Evolutionary conservation across 2,113 vertebrate species (phyloP).

Genomic region (Zosterops japonicus): DNA sequence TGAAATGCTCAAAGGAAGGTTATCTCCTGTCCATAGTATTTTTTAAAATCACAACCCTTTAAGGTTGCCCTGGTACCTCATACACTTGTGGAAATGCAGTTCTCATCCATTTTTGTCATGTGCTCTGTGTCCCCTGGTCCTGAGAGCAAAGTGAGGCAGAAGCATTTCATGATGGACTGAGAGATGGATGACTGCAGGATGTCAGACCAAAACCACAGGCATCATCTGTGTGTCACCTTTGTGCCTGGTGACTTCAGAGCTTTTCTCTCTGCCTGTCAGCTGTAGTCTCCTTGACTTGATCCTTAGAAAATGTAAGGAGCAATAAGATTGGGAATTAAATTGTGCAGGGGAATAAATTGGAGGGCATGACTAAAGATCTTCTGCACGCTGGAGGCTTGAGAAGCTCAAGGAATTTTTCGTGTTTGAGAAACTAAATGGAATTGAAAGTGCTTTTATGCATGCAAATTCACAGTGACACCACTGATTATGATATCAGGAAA

Average conservation of each 20-base stretch:
- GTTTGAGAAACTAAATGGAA: not conserved
- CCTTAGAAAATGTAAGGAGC: not conserved
- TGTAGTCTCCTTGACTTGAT: not conserved
- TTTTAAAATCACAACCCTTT: not conserved
- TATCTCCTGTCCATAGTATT: not conserved
- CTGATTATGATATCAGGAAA: not conserved
- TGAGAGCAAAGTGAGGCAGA: not conserved
- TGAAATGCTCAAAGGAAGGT: not conserved
- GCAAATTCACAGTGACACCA: not conserved
- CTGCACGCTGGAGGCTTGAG: not conserved
- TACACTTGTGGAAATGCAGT: not conserved
- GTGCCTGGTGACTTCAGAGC: not conserved
- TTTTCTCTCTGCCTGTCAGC: not conserved
- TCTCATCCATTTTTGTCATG: not conserved
- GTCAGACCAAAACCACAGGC: not conserved
- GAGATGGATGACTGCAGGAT: not conserved
- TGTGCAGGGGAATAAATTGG: not conserved
- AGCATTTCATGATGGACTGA: not conserved
- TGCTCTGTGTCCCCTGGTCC: not conserved
- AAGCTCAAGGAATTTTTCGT: not conserved
- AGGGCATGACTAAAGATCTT: not conserved
- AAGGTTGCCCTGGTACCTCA: not conserved
- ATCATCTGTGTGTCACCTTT: not conserved
- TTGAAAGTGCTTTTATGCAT: not conserved
- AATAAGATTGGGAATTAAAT: not conserved